These are phyloP conservation scores for Calliscelio sp. DNA, from an alignment of 2,888 invertebrate genomes.

Conservation along the genomic window DNA sequence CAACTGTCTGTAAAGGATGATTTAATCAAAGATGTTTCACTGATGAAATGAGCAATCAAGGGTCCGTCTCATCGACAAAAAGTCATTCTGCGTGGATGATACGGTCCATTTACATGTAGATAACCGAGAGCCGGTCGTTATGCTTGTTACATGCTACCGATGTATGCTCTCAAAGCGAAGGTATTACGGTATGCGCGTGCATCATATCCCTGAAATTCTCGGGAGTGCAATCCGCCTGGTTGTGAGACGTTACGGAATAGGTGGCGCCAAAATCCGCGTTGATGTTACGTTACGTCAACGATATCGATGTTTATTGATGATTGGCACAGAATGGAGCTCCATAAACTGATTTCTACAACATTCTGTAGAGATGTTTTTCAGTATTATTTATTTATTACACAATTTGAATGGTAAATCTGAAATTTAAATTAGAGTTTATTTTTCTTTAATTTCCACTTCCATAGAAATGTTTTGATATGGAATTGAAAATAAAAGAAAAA, in stretches of 20 bases:
- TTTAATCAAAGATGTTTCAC: no score
- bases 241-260: conserved; percentile 12
- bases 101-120: conserved; percentile 63
- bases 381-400: no score
- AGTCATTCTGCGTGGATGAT: conserved; percentile 58
- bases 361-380: no score
- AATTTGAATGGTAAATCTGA: no score
- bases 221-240: conserved; percentile 21
- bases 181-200: conserved; percentile 35
- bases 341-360: no score
- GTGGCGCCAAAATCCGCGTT: conserved; percentile 5
- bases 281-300: conserved; percentile 1
- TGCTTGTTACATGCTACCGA: conserved; percentile 60
- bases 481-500: no score
- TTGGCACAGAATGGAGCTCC: not conserved
- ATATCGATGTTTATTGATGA: not conserved
- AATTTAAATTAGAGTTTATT: no score
- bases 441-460: no score
- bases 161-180: conserved; percentile 50
- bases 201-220: conserved; percentile 64
- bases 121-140: conserved; percentile 58
- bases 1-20: no score
- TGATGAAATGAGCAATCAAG: no score
- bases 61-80: no score
- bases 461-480: no score